Percentiles rank a stretch among this genome's conserved stretches.
Evolutionary conservation across 2,113 vertebrate genomes (phyloP).

Genomic region (Willisornis vidua): DNA sequence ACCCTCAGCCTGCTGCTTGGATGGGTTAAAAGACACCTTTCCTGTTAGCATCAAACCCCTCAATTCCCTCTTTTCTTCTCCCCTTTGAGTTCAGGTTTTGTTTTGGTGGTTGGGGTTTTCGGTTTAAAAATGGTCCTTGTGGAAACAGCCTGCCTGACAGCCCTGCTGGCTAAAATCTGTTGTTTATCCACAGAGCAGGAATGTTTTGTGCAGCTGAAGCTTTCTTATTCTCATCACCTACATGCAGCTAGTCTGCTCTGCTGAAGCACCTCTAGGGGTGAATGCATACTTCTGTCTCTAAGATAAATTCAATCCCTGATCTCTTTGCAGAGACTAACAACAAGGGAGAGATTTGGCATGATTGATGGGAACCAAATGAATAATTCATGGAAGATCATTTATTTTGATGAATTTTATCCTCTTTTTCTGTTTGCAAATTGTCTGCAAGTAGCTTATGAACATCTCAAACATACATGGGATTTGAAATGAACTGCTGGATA

Average conservation of each 20-base stretch:
- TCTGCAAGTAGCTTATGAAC: slow-evolving; percentile 62
- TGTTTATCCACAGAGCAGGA: slow-evolving; percentile 26
- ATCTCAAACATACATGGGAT: slow-evolving; percentile 39
- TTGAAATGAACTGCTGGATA: slow-evolving; percentile 63
- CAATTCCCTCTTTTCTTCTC: neutral
- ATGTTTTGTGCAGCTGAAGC: neutral
- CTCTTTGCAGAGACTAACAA: slow-evolving; percentile 46
- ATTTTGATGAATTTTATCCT: slow-evolving; percentile 66
- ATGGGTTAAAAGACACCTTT: neutral
- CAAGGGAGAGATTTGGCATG: slow-evolving; percentile 46
- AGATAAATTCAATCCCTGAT: slow-evolving; percentile 55
- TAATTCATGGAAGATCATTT: slow-evolving; percentile 63
- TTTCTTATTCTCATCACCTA: slow-evolving; percentile 65
- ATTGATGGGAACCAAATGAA: slow-evolving; percentile 62
- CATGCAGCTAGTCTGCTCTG: slow-evolving; percentile 31
- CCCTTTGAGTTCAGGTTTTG: neutral
- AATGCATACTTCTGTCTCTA: slow-evolving; percentile 30
- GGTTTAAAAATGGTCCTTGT: neutral
- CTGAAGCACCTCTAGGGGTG: slow-evolving; percentile 44
- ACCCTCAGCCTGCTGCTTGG: neutral
- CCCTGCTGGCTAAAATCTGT: slow-evolving; percentile 48
- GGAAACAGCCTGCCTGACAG: slow-evolving; percentile 35
- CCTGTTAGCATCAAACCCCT: neutral
- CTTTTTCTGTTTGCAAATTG: slow-evolving; percentile 67
- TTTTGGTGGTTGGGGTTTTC: neutral